phyloP scores from a whole-genome alignment of 2,797 vertebrate genomes.

The Tragelaphus eurycerus region DNA sequence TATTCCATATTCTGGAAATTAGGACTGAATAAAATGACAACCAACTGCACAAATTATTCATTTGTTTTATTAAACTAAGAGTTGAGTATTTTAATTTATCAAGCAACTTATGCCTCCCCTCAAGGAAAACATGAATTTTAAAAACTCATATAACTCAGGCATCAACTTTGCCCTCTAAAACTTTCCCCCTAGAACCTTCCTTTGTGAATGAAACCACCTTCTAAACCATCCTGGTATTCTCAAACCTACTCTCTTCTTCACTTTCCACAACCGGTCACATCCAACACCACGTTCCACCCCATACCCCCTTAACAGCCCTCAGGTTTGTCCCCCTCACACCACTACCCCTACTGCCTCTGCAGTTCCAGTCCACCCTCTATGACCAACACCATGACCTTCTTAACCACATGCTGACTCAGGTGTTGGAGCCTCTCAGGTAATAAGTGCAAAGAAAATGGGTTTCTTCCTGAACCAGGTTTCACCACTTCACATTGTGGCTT shows the following conservation, averaged over 20 bases:
- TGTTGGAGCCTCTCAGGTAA: not conserved
- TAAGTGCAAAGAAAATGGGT: not conserved
- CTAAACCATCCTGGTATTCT: not conserved
- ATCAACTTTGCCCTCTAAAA: not conserved
- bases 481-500: not conserved
- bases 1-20: not conserved
- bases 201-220: not conserved
- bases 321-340: not conserved
- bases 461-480: not conserved
- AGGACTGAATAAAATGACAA: not conserved
- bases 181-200: not conserved
- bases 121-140: constrained; percentile 4
- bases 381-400: not conserved
- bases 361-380: not conserved
- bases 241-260: too few species aligned
- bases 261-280: not conserved
- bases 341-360: not conserved
- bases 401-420: not conserved
- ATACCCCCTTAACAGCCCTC: not conserved
- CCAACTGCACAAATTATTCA: not conserved
- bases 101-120: not conserved
- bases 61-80: not conserved
- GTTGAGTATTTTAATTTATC: not conserved
- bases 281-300: not conserved
- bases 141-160: not conserved